Base-by-base conservation (phyloP, 37 sponge, comb jelly and placozoan species). In the Tethya wilhelma region DNA sequence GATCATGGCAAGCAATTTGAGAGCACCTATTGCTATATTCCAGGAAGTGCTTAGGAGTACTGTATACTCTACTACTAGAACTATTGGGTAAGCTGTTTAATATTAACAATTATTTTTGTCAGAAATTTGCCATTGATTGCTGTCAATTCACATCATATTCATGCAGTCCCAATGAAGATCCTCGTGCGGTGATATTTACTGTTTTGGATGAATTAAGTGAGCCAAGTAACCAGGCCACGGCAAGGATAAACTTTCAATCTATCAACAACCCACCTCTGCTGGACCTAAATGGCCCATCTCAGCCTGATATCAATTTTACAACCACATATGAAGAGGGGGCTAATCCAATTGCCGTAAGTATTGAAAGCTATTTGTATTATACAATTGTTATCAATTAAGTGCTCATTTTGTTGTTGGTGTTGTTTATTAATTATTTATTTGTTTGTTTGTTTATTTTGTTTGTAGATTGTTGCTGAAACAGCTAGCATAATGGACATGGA, bases 231-330 rank as follows among this genome's bases (percentile, higher is more conserved):
- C 29, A 63, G 0, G 86, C 80, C 3, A 23, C 46, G 29, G 86
- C 41, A 8, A 69, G 53, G 23, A 59, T 84, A 46, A 79, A 44
- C 44, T 74, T 90, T n/a, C n/a, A 32, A 5, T 30, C 64, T 44
- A 44, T 84, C 0, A 87, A 90, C 72, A 81, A 81, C 73, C 77
- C 76, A 30, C 91, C 91, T 26, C 28, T 77, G 5, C 57, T 90
- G 31, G 91, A 90, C 43, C 86, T 90, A 41, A 90, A 81, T 64
- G 91, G 91, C 0, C 83, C 73, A 0, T 19, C 25, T 0, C 42
- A 25, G 20, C 63, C 80, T 41, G 82, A 83, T 28, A 55, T 8
- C 29, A 64, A 89, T 59, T 57, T 41, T 74, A 40, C 84, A 9
- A 66, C 45, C 5, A 22, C 46, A 31, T 79, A 57, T 62, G 42